Base-by-base conservation (phyloP, 2,113 vertebrate genomes). In the Archocentrus centrarchus region DNA sequence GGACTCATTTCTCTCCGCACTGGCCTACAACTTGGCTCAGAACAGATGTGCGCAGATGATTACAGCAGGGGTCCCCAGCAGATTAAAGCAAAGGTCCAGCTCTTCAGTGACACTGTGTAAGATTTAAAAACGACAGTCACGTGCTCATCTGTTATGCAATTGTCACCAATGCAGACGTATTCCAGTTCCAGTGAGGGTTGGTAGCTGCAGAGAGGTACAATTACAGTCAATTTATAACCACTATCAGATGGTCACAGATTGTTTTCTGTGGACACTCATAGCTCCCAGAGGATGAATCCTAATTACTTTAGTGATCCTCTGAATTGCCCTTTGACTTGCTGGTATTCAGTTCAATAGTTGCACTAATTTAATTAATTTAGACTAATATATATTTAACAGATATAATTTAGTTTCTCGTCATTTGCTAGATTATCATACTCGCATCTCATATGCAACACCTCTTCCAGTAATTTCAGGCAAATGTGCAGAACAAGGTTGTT, bases 1-100 rank as follows among this genome's bases (percentile, higher is more conserved):
- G 1, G 50, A 50, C 44, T 62, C 50, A 5, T 35, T 2, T 44
- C 66, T 50, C 44, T 7, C 15, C 1, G 22, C 14, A 66, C 7
- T 80, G 35, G 8, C 35, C n/a, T 24, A 10, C 75, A 24, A 5
- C 20, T n/a, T 75, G 30, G 22, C 30, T 61, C 80, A 50, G 68
- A 55, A 82, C 83, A 80, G 83, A 83, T 89, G 77, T 60, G 53
- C 37, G 4, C 59, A 35, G 32, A 80, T 59, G 80, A 75, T 78
- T 82, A 80, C 57, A 77, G 59, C 75, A 60, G 55, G 37, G 32
- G 59, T 24, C 37, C 14, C 10, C 30, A 35, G 60, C 30, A 59
- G 89, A 85, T 91, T 89, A 87, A 64, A 89, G 20, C 32, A 37
- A 27, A 62, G 4, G 66, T 22, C 6, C 15, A 32, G 13, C 39